phyloP scores from a whole-genome alignment of 2,888 invertebrate genomes.

The Eupithecia dodoneata region DNA sequence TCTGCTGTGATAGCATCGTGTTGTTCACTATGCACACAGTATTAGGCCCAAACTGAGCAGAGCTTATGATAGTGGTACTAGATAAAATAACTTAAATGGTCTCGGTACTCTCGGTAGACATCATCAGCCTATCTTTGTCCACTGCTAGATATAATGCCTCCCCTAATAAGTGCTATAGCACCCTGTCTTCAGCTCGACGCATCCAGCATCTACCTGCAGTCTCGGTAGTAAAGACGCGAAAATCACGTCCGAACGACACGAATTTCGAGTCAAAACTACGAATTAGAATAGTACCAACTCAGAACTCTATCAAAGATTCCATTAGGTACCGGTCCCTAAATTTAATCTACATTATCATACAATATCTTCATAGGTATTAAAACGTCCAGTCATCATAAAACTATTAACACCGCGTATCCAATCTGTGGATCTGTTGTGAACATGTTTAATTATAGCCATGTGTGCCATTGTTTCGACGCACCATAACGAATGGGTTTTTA shows the following conservation, averaged over 20 bases:
- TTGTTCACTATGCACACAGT: no score
- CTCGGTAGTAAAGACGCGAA: no score
- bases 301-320: neutral
- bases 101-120: no score
- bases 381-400: conserved; percentile 9
- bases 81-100: no score
- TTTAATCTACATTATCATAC: neutral
- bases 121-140: no score
- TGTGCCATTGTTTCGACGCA: conserved; percentile 4
- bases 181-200: no score
- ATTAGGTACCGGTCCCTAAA: neutral
- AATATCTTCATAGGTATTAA: neutral
- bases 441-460: conserved; percentile 5
- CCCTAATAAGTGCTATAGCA: no score
- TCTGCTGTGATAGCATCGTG: no score
- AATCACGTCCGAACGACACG: no score
- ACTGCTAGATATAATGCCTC: no score
- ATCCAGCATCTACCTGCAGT: no score
- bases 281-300: neutral
- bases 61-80: neutral
- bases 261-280: no score
- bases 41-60: neutral
- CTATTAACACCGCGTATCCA: conserved; percentile 9
- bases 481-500: conserved; percentile 38
- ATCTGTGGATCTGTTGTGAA: conserved; percentile 1